Base-by-base conservation (phyloP, 2,797 vertebrate species). In the Oceanodroma leucorhoa region DNA sequence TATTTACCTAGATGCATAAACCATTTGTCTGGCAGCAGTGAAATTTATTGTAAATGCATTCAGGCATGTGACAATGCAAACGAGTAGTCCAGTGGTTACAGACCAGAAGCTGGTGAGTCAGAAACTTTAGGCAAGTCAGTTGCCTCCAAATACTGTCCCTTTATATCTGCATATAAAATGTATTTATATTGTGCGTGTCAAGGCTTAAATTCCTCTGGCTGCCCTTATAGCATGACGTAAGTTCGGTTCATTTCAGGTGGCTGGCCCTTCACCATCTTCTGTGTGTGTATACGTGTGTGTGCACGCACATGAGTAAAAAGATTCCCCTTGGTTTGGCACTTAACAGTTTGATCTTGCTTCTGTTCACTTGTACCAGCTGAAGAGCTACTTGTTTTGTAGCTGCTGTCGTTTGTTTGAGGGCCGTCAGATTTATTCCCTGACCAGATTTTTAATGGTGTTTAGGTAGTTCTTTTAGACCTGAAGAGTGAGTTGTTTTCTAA, bases 281-380 rank as follows among this genome's bases (percentile, higher is more conserved):
- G 2, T 40, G 15, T 51, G 14, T 23, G 4, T 43, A 3, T 19
- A 15, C 0, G 0, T 27, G 0, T 32, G 6, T 34, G 4, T n/a
- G 14, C 1, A 0, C 1, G 1, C 2, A 2, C 18, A 2, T 1
- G 2, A 29, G 18, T 41, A 19, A 55, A 64, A 86, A 67, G 6
- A 11, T 67, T 19, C 4, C 6, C 3, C 2, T 48, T 67, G 18
- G 23, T 57, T 66, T 57, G 14, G 40, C 38, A 19, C 23, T 36
- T 75, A 10, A 10, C 1, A 40, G 10, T 45, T 77, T 67, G 24
- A 12, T 61, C 29, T 53, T 76, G 9, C 30, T 84, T 20, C 29
- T 14, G 5, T 65, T 57, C 34, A 40, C 34, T 61, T 80, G 4
- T 64, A 27, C 14, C 55, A 50, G 26, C 21, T 60, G 18, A 78